These are phyloP conservation scores for Eupeodes latifasciatus DNA, from an alignment of 2,888 invertebrate genomes.

Conservation along the genomic window DNA sequence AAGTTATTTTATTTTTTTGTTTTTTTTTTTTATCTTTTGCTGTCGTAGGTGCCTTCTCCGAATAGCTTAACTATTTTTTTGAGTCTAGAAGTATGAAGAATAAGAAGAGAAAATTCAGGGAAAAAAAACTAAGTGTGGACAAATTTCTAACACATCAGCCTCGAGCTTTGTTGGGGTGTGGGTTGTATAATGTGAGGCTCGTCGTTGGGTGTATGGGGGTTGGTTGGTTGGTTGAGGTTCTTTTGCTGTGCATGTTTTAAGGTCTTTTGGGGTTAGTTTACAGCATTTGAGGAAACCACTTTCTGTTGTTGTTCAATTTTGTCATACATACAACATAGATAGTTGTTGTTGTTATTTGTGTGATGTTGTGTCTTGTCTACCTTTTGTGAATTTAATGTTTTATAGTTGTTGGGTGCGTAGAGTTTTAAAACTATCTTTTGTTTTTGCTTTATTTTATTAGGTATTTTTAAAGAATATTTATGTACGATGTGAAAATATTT, in stretches of 20 bases:
- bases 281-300: constrained; percentile 71
- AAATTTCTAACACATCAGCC: constrained; percentile 70
- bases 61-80: constrained; percentile 41
- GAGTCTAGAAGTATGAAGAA: constrained; percentile 24
- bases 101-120: constrained; percentile 30
- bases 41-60: constrained; percentile 10
- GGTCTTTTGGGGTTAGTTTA: constrained; percentile 73
- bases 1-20: constrained; percentile 39
- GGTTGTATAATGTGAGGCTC: background rate
- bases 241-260: constrained; percentile 49
- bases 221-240: background rate
- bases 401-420: constrained; percentile 47
- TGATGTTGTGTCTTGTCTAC: constrained; percentile 37
- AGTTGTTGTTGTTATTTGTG: constrained; percentile 19
- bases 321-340: background rate
- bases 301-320: constrained; percentile 65
- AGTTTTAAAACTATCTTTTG: background rate
- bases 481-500: constrained; percentile 66
- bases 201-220: background rate
- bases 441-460: background rate
- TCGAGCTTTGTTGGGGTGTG: constrained; percentile 2
- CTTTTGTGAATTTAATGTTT: constrained; percentile 62
- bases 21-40: background rate
- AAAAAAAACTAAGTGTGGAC: constrained; percentile 62
- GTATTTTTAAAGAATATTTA: constrained; percentile 44